phyloP scores from a whole-genome alignment of 1,140 invertebrate genomes.

The Hylyphantes graminicola region DNA sequence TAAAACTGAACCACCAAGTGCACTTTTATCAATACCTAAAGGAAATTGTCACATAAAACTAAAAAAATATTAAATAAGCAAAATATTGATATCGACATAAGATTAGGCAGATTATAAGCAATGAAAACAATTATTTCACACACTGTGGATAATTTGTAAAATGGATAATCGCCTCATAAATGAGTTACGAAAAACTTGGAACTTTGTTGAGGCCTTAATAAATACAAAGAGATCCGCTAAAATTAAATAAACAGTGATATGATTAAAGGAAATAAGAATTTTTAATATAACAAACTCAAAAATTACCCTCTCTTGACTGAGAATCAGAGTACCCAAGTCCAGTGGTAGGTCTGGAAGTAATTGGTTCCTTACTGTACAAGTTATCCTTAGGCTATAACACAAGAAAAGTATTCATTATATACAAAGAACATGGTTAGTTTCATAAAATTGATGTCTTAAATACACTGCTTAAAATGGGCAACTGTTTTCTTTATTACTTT shows the following conservation, averaged over 20 bases:
- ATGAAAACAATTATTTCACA: background rate
- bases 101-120: background rate
- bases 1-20: no score
- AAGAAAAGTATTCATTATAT: conserved; percentile 10
- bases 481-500: background rate
- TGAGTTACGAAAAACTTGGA: no score
- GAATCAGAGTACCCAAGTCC: conserved; percentile 21
- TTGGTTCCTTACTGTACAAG: conserved; percentile 79
- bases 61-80: background rate
- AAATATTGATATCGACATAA: background rate
- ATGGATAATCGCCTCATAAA: no score
- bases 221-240: background rate
- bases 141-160: no score
- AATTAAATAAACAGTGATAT: no score
- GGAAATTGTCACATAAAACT: background rate
- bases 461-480: background rate
- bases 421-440: background rate
- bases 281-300: background rate
- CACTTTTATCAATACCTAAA: no score
- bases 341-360: conserved; percentile 5
- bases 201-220: background rate
- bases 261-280: no score
- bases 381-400: conserved; percentile 77
- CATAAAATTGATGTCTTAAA: background rate
- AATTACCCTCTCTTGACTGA: conserved; percentile 29